These are phyloP conservation scores for Amblyraja radiata DNA, from an alignment of 2,797 vertebrate genomes.

Conservation along the genomic window DNA sequence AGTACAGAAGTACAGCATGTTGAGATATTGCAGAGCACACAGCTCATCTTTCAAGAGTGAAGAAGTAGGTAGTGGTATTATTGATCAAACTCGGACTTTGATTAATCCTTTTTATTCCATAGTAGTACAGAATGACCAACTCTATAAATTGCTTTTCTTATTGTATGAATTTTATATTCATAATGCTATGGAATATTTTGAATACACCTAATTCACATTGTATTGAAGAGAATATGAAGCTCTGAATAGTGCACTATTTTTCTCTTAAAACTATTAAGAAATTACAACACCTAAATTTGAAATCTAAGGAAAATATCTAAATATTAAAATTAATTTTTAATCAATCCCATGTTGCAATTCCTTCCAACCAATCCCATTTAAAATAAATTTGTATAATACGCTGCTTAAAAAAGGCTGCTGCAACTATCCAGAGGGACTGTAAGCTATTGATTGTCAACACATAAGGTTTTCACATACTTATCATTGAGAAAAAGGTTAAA, in stretches of 20 bases:
- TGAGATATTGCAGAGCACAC: background rate
- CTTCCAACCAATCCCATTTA: background rate
- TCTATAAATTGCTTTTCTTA: constrained; percentile 6
- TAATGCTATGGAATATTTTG: background rate
- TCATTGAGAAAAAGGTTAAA: background rate
- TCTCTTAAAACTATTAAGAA: background rate
- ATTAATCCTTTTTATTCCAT: constrained; percentile 5
- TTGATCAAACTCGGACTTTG: constrained; percentile 5
- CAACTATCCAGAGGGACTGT: background rate
- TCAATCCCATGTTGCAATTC: background rate
- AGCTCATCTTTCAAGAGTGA: background rate
- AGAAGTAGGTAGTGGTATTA: background rate
- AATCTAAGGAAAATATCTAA: background rate
- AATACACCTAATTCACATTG: background rate
- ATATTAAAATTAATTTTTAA: constrained; percentile 9
- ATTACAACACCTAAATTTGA: background rate
- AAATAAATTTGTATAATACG: background rate
- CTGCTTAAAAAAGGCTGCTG: background rate
- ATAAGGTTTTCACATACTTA: background rate
- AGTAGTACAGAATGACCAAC: background rate
- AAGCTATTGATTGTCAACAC: background rate
- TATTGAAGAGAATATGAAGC: background rate
- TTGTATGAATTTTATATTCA: constrained; percentile 28
- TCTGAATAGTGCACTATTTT: background rate
- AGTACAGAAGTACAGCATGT: background rate